Evolutionary conservation across 2,797 vertebrate species (phyloP).

Genomic region (Pseudochirops corinnae): DNA sequence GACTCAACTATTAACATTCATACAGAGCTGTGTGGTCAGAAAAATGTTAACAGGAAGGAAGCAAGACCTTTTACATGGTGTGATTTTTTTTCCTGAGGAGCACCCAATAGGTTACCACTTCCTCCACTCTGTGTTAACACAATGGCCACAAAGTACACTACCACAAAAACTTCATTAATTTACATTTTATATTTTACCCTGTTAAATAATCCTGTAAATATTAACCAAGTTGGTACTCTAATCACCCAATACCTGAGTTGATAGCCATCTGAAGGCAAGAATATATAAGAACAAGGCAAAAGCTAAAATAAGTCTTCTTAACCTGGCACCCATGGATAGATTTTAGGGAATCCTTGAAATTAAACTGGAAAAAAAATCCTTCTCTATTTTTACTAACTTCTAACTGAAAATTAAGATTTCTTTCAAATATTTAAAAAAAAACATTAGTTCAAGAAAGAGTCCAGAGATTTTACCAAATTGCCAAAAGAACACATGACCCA

Average conservation of each 20-base stretch:
- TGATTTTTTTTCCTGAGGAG: neutral
- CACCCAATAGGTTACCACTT: neutral
- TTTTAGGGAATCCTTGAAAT: neutral
- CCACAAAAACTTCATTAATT: neutral
- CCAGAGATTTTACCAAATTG: neutral
- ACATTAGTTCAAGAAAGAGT: neutral
- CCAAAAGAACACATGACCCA: neutral
- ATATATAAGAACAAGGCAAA: neutral
- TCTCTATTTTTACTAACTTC: neutral
- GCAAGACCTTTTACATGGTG: neutral
- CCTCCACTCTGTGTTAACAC: neutral
- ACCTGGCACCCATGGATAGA: neutral
- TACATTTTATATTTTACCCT: neutral
- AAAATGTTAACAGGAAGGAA: neutral
- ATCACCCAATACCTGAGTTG: neutral
- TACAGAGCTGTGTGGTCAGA: neutral
- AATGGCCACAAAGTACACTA: neutral
- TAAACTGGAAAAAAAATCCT: neutral
- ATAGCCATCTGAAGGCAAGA: neutral
- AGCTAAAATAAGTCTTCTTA: neutral
- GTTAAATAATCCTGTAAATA: neutral
- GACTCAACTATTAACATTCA: neutral
- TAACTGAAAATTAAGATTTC: neutral
- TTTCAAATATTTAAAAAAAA: neutral
- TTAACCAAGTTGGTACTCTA: neutral